Evolutionary conservation across 2,113 vertebrate genomes (phyloP).

Genomic region (Acrocephalus arundinaceus): DNA sequence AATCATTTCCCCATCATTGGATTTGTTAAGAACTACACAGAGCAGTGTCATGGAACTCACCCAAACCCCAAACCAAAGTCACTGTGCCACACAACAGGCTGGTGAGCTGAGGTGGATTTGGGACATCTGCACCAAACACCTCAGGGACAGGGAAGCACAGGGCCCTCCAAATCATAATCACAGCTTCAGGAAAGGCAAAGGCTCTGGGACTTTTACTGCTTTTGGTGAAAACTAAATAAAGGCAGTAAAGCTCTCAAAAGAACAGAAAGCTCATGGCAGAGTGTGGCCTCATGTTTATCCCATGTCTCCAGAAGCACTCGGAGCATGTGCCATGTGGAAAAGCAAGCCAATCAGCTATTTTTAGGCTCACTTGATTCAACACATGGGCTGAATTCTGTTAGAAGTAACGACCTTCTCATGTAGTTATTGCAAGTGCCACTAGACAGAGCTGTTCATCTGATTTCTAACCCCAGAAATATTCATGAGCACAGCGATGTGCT

Average conservation of each 20-base stretch:
- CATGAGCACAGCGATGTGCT: background rate
- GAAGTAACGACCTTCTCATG: constrained; percentile 23
- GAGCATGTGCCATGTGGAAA: background rate
- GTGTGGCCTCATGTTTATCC: constrained; percentile 13
- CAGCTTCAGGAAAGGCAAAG: background rate
- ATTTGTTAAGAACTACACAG: background rate
- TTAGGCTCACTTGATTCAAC: constrained; percentile 36
- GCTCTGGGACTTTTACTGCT: background rate
- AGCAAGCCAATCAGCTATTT: background rate
- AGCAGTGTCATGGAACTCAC: background rate
- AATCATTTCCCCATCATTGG: background rate
- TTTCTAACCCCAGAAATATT: constrained; percentile 33
- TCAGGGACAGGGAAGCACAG: background rate
- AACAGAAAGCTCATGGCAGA: background rate
- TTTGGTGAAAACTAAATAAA: constrained; percentile 7
- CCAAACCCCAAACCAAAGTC: background rate
- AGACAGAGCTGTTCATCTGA: constrained; percentile 74
- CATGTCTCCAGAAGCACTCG: background rate
- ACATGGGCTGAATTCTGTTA: background rate
- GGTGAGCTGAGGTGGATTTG: background rate
- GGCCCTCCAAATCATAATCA: background rate
- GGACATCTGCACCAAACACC: background rate
- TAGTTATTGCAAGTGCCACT: constrained; percentile 66
- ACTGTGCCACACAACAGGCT: background rate
- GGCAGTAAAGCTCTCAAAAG: background rate